Evolutionary conservation across 2,888 invertebrate species (phyloP), one percentile per base, ranked within the genome.

Genomic region (Protonemura montana): DNA sequence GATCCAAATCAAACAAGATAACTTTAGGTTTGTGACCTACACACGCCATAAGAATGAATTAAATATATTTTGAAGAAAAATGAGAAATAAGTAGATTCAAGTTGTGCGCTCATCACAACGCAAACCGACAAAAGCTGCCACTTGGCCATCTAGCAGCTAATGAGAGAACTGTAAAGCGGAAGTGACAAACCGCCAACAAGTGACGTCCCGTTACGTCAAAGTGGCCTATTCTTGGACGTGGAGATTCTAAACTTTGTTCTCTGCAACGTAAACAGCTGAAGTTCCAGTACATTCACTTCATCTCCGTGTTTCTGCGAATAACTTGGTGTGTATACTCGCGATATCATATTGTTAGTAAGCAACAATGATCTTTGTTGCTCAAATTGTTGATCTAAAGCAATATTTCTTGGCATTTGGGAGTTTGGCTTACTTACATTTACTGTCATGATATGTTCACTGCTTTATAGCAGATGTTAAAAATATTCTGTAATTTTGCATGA

Each of bases 1-100:
- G 87, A 88, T 89, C 89, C 10, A 87, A 82, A 42, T 87, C 87
- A 80, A 87, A 87, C n/a, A 87, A 86, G 10, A 87, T 78, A 7
- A 87, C 10, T 21, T 27, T 35, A 10, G 87, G 87, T 28, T 82
- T 81, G 13, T 59, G 59, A 7, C 6, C 21, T 2, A 21, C 59
- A 59, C 59, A 59, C 59, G 59, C 59, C 59, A 59, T 59, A 59
- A n/a, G 5, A 35, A 10, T 35, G 35, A 35, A 35, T 6, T 6
- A 3, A 35, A 35, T 35, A 35, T 35, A 35, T 35, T 35, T 35
- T 35, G 10, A 3, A 21, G 21, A 21, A 59, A 59, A 1, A 21
- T 59, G 21, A 2, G 59, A 59, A 59, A 59, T 59, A 10, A 35
- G 3, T 21, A 10, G 59, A 21, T 59, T 59, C 16, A 59, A 59